These are phyloP conservation scores for Lordiphosa mommai DNA, from an alignment of 1,140 invertebrate species.

Conservation along the genomic window DNA sequence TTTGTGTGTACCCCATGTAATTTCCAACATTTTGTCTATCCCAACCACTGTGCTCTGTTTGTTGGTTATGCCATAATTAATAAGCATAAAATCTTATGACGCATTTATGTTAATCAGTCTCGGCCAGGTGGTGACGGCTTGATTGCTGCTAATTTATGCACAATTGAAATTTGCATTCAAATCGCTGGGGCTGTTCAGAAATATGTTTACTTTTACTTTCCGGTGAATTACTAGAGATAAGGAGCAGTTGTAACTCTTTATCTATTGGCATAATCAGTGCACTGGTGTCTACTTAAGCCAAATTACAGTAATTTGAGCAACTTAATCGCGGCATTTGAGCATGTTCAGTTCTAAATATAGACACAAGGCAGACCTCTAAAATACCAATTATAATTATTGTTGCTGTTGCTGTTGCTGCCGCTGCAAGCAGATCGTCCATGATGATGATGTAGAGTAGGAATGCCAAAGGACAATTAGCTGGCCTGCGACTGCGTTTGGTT, in stretches of 20 bases:
- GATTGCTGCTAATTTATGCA: constrained; percentile 61
- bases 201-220: constrained; percentile 68
- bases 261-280: constrained; percentile 28
- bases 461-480: constrained; percentile 73
- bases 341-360: constrained; percentile 65
- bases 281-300: constrained; percentile 59
- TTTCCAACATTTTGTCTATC: no score
- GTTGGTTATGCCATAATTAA: constrained; percentile 52
- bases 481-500: constrained; percentile 27
- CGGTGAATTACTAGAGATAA: constrained; percentile 16
- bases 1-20: no score
- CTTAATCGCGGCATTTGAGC: constrained; percentile 61
- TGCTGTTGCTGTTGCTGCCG: constrained; percentile 26
- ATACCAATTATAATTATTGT: constrained; percentile 68
- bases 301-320: constrained; percentile 72
- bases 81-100: constrained; percentile 65
- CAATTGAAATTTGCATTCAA: constrained; percentile 66
- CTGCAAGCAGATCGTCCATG: constrained; percentile 29
- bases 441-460: constrained; percentile 65
- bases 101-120: constrained; percentile 61
- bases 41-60: no score
- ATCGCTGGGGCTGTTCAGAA: constrained; percentile 32
- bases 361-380: constrained; percentile 61
- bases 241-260: constrained; percentile 1
- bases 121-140: constrained; percentile 51